These are phyloP conservation scores for Semotilus atromaculatus DNA, from an alignment of 2,797 vertebrate genomes.

Conservation along the genomic window DNA sequence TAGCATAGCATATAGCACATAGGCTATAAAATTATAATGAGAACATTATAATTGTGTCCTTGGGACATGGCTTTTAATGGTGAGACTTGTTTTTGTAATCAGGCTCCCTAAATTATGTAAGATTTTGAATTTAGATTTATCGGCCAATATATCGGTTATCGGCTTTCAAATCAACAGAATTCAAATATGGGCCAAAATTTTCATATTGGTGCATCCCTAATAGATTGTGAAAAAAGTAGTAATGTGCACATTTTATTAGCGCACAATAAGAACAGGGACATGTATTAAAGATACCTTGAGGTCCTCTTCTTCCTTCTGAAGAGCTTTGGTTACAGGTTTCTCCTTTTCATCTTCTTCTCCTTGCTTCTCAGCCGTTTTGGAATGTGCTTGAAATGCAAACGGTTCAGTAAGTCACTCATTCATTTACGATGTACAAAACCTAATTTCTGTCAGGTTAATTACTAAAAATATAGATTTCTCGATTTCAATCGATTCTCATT, in stretches of 20 bases:
- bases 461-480: neutral
- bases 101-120: no score
- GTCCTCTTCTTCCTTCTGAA: conserved; percentile 84
- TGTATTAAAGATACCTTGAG: conserved; percentile 80
- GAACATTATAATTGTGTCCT: no score
- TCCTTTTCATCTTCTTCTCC: conserved; percentile 80
- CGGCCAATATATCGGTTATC: no score
- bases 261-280: neutral
- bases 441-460: neutral
- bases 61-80: no score
- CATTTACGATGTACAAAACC: neutral
- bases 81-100: no score
- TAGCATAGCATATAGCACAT: no score
- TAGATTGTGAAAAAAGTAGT: neutral
- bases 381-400: conserved; percentile 62
- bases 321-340: conserved; percentile 74
- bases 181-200: no score
- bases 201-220: neutral
- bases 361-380: conserved; percentile 73
- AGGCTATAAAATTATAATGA: no score
- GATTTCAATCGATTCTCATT: neutral
- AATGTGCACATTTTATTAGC: neutral
- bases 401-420: neutral
- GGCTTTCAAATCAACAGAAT: no score
- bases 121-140: no score